phyloP scores from a whole-genome alignment of 2,888 invertebrate species.

The Cheilosia urbana region DNA sequence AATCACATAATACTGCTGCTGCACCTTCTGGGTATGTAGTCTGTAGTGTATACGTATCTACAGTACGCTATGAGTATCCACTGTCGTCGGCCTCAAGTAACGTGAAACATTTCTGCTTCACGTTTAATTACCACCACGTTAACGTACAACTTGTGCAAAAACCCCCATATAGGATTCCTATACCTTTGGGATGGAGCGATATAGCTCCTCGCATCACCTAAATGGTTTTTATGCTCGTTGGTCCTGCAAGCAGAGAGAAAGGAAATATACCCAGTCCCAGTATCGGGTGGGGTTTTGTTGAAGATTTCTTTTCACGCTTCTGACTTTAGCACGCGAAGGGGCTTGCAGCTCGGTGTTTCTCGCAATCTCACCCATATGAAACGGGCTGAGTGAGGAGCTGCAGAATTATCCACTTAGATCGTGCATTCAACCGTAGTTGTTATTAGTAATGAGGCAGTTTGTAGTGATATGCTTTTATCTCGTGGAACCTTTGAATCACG shows the following conservation, averaged over 20 bases:
- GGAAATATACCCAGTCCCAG: background rate
- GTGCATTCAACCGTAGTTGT: slow-evolving; percentile 46
- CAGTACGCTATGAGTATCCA: background rate
- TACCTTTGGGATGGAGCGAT: background rate
- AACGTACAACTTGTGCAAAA: slow-evolving; percentile 19
- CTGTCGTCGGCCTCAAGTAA: slow-evolving; percentile 24
- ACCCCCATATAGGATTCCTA: background rate
- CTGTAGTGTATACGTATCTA: background rate
- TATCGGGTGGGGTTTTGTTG: background rate
- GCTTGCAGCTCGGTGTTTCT: background rate
- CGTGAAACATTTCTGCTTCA: slow-evolving; percentile 45
- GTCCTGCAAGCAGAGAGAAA: background rate
- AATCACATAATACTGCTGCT: slow-evolving; percentile 19
- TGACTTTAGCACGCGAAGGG: slow-evolving; percentile 35
- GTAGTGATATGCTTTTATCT: slow-evolving; percentile 44
- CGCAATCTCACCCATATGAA: background rate
- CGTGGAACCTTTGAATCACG: slow-evolving; percentile 27
- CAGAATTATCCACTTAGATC: slow-evolving; percentile 52
- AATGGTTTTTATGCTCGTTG: slow-evolving; percentile 23
- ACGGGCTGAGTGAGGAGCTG: slow-evolving; percentile 20
- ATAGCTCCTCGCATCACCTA: slow-evolving; percentile 20
- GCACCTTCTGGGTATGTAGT: background rate
- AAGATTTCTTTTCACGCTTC: slow-evolving; percentile 35
- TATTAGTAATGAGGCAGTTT: slow-evolving; percentile 47
- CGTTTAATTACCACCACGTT: slow-evolving; percentile 52